These are phyloP conservation scores for Engraulis encrasicolus DNA, from an alignment of 2,113 vertebrate genomes.

Conservation along the genomic window DNA sequence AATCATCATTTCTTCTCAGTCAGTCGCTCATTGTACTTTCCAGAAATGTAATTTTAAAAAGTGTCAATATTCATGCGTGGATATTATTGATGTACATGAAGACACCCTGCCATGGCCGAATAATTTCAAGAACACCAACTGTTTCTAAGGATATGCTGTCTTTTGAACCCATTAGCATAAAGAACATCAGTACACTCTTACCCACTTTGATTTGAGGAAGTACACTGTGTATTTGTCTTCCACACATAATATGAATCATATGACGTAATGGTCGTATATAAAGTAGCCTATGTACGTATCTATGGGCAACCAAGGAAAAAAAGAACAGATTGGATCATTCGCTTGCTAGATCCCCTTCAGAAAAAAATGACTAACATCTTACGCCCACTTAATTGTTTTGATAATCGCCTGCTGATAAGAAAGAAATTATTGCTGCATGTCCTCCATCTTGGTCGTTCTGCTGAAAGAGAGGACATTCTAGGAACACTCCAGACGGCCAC, in stretches of 20 bases:
- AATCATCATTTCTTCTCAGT: background rate
- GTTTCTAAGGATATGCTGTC: background rate
- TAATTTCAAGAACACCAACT: background rate
- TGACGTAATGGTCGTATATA: background rate
- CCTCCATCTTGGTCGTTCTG: background rate
- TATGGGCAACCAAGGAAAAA: background rate
- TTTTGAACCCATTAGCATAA: background rate
- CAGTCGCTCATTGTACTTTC: background rate
- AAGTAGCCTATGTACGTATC: too few relatives aligned
- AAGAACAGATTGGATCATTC: background rate
- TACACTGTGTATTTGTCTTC: too few relatives aligned
- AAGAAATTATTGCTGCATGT: background rate
- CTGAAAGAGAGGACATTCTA: background rate
- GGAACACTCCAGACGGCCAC: background rate
- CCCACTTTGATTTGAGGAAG: background rate
- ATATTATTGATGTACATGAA: too few relatives aligned
- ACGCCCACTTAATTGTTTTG: constrained; percentile 4
- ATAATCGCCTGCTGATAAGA: background rate
- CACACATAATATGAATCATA: background rate
- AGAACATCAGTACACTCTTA: background rate
- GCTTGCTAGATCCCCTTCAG: background rate
- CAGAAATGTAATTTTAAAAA: too few relatives aligned
- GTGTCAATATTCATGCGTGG: too few relatives aligned
- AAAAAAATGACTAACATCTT: background rate
- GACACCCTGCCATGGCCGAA: background rate